Conservation (phyloP, 2,888 invertebrate genomes). For the Neoitamus cyanurus region DNA sequence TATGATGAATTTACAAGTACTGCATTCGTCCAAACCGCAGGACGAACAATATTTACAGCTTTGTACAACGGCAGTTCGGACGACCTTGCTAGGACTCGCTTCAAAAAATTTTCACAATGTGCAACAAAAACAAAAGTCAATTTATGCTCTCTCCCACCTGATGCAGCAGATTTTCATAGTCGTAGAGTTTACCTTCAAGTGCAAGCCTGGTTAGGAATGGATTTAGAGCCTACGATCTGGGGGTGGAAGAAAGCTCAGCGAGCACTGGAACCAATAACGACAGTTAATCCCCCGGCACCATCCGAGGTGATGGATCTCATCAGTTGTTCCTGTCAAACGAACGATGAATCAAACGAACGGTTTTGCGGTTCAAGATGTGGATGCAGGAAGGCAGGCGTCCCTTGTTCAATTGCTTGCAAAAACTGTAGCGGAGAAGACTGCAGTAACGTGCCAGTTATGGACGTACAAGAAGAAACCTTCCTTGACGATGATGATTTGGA, state of each 20-base stretch:
- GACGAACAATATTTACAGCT: too few relatives aligned
- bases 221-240: background rate
- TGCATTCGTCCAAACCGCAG: too few relatives aligned
- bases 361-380: background rate
- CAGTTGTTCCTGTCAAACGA: background rate
- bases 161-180: slow-evolving; percentile 2
- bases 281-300: background rate
- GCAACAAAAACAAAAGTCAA: background rate
- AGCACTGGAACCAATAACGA: background rate
- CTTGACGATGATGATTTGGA: background rate
- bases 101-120: background rate
- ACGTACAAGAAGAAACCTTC: background rate
- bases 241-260: background rate
- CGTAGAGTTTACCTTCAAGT: background rate
- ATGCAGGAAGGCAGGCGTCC: background rate
- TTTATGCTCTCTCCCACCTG: background rate
- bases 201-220: background rate
- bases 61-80: background rate
- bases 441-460: background rate
- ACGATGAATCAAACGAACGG: too few relatives aligned
- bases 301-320: background rate
- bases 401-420: background rate
- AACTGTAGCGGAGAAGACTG: background rate
- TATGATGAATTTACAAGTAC: too few relatives aligned
- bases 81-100: background rate